Percentiles rank a stretch among this genome's conserved stretches.
phyloP scores from a whole-genome alignment of 2,113 vertebrate genomes.

The Calidris pugnax region DNA sequence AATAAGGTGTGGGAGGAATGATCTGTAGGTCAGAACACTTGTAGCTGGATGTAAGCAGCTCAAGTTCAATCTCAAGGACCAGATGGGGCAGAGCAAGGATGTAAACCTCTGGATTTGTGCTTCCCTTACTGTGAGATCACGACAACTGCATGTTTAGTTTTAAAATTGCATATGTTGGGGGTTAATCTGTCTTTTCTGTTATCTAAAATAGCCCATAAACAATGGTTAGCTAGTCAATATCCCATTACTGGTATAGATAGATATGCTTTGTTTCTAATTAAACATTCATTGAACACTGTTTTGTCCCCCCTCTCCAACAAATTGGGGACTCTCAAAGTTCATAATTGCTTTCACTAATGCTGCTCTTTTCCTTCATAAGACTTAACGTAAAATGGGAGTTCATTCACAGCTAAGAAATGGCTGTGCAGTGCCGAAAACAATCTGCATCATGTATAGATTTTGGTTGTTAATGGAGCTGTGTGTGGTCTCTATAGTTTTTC shows the following conservation, averaged over 20 bases:
- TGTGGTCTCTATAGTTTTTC: not conserved
- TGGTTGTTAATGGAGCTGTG: slow-evolving; percentile 1
- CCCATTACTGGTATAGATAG: slow-evolving; percentile 53
- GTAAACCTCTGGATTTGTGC: not conserved
- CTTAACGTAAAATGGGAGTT: not conserved
- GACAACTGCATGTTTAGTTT: not conserved
- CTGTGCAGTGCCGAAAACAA: not conserved
- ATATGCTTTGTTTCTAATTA: slow-evolving; percentile 66
- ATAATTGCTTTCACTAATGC: slow-evolving; percentile 19
- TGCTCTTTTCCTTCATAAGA: not conserved
- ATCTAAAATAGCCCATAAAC: slow-evolving; percentile 38
- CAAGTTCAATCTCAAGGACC: not conserved
- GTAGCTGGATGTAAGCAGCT: not conserved
- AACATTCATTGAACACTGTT: slow-evolving; percentile 27
- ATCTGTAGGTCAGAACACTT: not conserved
- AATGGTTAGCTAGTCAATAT: slow-evolving; percentile 57
- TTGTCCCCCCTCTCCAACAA: not conserved
- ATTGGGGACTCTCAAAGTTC: slow-evolving; percentile 8
- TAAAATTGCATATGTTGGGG: not conserved
- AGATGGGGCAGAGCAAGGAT: not conserved
- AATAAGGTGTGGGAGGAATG: not conserved
- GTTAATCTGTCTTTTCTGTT: slow-evolving; percentile 33
- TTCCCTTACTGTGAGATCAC: not conserved
- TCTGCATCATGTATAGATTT: not conserved
- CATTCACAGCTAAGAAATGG: not conserved